Conservation (phyloP, 2,797 vertebrate genomes). For the Okamejei kenojei region DNA sequence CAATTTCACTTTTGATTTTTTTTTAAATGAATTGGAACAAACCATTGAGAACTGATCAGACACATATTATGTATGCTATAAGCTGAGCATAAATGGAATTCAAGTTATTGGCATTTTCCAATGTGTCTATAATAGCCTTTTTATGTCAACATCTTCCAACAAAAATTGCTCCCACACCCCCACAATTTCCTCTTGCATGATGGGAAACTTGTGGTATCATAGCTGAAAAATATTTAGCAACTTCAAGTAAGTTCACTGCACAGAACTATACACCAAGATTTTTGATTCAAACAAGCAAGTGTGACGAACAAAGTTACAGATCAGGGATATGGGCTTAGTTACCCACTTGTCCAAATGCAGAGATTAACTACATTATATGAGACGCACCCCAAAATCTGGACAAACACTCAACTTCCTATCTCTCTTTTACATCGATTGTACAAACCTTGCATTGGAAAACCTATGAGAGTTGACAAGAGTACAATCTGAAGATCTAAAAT, state of each 20-base stretch:
- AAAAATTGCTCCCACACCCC: too few relatives aligned
- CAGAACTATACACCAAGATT: not conserved
- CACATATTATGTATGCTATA: not conserved
- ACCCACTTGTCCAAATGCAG: not conserved
- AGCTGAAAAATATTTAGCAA: not conserved
- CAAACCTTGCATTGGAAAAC: not conserved
- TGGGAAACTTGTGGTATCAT: not conserved
- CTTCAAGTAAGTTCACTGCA: too few relatives aligned
- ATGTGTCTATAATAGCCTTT: too few relatives aligned
- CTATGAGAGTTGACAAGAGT: not conserved
- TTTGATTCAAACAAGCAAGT: not conserved
- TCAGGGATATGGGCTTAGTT: not conserved
- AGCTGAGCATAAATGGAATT: not conserved
- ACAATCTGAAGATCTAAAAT: not conserved
- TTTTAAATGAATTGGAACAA: not conserved
- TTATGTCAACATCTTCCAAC: too few relatives aligned
- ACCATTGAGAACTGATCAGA: not conserved
- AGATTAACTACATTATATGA: not conserved
- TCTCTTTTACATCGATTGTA: not conserved
- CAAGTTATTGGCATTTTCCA: not conserved
- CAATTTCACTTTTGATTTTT: not conserved
- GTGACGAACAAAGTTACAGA: not conserved
- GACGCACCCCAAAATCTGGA: not conserved
- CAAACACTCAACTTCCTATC: not conserved
- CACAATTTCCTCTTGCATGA: not conserved